Percentiles rank a stretch among this genome's conserved stretches.
Evolutionary conservation across 1,140 invertebrate species (phyloP).

Genomic region (Ostrea denselamellosa): DNA sequence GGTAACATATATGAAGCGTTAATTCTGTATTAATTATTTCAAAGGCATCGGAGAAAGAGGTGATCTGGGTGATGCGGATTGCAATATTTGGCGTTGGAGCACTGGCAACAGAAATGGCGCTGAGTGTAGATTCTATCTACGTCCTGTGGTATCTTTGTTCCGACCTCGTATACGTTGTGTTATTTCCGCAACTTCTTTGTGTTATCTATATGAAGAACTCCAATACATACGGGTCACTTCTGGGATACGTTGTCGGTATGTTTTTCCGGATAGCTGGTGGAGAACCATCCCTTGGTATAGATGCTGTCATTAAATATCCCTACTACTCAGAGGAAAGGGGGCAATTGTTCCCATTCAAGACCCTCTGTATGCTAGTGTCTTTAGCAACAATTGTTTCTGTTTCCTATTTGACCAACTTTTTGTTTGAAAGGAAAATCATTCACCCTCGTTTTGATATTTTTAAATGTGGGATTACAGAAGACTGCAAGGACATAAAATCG

Average conservation of each 20-base stretch:
- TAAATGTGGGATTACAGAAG: conserved; percentile 63
- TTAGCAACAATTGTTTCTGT: conserved; percentile 82
- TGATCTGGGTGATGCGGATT: conserved; percentile 97
- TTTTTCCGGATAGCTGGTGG: conserved; percentile 92
- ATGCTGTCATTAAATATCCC: conserved; percentile 91
- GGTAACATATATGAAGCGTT: too few relatives aligned
- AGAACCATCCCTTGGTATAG: conserved; percentile 90
- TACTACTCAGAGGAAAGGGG: conserved; percentile 86
- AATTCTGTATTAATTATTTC: conserved; percentile 44
- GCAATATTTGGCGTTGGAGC: conserved; percentile 94
- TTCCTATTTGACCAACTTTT: conserved; percentile 79
- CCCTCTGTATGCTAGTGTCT: conserved; percentile 82
- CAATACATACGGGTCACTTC: conserved; percentile 97
- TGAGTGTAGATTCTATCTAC: conserved; percentile 98
- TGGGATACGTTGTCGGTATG: conserved; percentile 90
- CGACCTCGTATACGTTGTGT: conserved; percentile 97
- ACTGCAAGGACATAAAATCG: too few relatives aligned
- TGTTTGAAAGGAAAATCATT: conserved; percentile 79
- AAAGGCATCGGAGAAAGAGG: conserved; percentile 84
- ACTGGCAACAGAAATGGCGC: conserved; percentile 95
- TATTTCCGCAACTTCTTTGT: conserved; percentile 97
- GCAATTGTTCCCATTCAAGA: conserved; percentile 83
- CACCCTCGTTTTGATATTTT: conserved; percentile 75
- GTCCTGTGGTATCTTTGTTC: conserved; percentile 97
- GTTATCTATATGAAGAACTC: conserved; percentile 87